Conservation (phyloP, 2,888 invertebrate species). For the Coleophora deauratella region DNA sequence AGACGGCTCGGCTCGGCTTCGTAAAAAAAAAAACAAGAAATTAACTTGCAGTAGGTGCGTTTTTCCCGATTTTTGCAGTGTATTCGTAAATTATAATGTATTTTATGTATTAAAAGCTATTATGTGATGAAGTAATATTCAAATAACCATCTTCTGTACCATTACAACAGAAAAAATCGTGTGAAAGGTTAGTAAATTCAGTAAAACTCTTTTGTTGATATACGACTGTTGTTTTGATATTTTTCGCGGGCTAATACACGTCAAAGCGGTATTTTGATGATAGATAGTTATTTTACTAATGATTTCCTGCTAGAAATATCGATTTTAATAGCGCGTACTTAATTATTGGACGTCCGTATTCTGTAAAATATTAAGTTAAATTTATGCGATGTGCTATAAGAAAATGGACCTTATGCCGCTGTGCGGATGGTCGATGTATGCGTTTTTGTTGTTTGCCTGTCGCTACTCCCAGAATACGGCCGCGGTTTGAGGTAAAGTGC, state of each 20-base stretch:
- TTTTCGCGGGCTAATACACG: conserved; percentile 38
- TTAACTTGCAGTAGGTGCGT: no score
- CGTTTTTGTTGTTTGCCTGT: conserved; percentile 21
- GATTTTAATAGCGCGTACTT: conserved; percentile 30
- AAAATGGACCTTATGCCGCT: conserved; percentile 30
- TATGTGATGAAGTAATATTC: no score
- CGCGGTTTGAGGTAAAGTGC: conserved; percentile 38
- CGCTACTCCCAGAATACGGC: conserved; percentile 42
- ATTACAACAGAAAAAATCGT: neutral
- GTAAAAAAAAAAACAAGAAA: no score
- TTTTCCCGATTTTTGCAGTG: no score
- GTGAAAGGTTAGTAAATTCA: conserved; percentile 24
- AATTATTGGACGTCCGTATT: conserved; percentile 45
- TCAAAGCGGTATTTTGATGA: conserved; percentile 24
- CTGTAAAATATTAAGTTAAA: conserved; percentile 37
- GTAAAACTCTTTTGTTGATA: conserved; percentile 24
- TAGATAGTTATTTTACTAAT: conserved; percentile 9
- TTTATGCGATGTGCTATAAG: conserved; percentile 19
- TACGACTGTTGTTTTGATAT: conserved; percentile 18
- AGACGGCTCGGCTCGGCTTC: no score
- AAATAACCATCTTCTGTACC: no score
- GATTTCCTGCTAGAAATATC: conserved; percentile 5
- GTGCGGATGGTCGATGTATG: conserved; percentile 31
- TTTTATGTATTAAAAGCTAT: no score
- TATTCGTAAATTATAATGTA: no score